Percentiles rank a stretch among this genome's conserved stretches.
Conservation (phyloP, 2,113 vertebrate species). For the Dinomys branickii region DNA sequence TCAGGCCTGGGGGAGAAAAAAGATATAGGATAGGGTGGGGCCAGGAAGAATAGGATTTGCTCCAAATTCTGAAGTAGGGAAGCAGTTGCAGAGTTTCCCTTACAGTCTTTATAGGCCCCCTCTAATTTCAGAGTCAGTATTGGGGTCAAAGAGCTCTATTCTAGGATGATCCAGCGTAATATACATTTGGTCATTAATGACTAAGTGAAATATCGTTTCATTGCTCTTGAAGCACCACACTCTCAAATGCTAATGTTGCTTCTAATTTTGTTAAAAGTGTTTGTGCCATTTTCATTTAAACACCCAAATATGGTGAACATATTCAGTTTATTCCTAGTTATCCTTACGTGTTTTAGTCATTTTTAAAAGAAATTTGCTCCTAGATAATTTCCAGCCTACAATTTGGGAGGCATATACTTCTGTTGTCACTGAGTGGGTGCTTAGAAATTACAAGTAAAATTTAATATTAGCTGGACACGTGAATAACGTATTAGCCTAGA, state of each 20-base stretch:
- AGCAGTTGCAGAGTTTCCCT: neutral
- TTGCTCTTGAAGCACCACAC: neutral
- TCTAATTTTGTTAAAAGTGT: slow-evolving; percentile 41
- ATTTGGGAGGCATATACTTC: neutral
- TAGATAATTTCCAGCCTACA: neutral
- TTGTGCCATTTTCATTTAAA: slow-evolving; percentile 23
- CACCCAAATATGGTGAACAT: neutral
- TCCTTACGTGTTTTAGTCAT: neutral
- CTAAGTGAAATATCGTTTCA: neutral
- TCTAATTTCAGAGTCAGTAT: neutral
- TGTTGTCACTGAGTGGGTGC: neutral
- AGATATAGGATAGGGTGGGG: neutral
- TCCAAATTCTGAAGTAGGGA: neutral
- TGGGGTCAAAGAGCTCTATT: neutral
- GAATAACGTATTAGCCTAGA: neutral
- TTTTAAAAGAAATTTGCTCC: neutral
- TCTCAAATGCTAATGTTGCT: slow-evolving; percentile 3
- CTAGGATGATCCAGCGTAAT: neutral
- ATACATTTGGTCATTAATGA: neutral
- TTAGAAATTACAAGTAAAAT: neutral
- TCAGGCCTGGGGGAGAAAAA: neutral
- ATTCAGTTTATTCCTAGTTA: neutral
- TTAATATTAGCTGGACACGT: neutral
- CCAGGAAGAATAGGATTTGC: neutral
- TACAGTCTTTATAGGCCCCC: neutral